Evolutionary conservation across 2,888 invertebrate genomes (phyloP).

Genomic region (Itoplectis maculator): DNA sequence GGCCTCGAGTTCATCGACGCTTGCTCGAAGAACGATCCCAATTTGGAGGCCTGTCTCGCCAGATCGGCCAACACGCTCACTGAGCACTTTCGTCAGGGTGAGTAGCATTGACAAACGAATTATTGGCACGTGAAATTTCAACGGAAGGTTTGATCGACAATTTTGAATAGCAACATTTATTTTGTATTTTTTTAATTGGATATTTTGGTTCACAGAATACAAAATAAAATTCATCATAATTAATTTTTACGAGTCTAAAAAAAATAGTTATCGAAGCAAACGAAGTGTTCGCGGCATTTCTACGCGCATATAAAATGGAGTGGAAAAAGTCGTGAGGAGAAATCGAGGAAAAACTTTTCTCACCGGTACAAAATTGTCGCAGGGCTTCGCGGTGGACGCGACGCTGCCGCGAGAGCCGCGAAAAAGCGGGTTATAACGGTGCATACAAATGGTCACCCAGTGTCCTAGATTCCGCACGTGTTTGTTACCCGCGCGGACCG

Average conservation of each 20-base stretch:
- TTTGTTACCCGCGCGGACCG: conserved; percentile 23
- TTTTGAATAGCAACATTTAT: neutral
- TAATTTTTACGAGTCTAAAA: neutral
- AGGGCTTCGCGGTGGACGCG: conserved; percentile 16
- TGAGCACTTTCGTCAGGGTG: conserved; percentile 90
- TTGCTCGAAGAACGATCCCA: conserved; percentile 89
- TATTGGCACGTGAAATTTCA: neutral
- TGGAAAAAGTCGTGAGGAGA: neutral
- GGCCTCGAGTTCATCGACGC: conserved; percentile 89
- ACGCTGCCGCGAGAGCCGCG: conserved; percentile 49
- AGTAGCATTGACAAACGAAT: conserved; percentile 82
- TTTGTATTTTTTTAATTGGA: neutral
- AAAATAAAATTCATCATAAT: neutral
- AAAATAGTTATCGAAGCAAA: neutral
- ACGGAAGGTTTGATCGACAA: neutral
- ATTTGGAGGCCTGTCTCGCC: conserved; percentile 90
- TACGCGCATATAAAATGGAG: too few relatives aligned
- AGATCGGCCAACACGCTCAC: conserved; percentile 91
- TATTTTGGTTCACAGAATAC: too few relatives aligned
- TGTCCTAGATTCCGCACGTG: conserved; percentile 81
- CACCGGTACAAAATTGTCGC: conserved; percentile 12
- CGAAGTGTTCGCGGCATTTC: neutral
- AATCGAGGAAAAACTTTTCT: neutral
- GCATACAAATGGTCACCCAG: conserved; percentile 81
- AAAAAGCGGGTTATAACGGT: conserved; percentile 83